Evolutionary conservation across 2,797 vertebrate genomes (phyloP), one percentile per base, ranked within the genome.

Genomic region (Poecilia wingei): DNA sequence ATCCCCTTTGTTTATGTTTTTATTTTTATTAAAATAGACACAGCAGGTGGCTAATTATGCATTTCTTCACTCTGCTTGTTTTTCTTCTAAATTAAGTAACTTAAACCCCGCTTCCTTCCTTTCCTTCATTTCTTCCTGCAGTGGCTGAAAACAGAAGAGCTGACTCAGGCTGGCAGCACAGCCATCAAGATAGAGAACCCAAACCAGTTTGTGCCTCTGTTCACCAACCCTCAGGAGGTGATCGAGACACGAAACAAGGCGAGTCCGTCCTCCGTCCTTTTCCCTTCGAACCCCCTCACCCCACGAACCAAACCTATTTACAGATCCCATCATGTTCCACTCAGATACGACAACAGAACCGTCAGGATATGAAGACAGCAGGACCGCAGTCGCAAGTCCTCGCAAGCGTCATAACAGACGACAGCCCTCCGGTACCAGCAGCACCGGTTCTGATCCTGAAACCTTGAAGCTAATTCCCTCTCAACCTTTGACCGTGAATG

Each of bases 241-340:
- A 96, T 99, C 71, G 98, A 99, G 93, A 99, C 98, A 86, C 94
- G 98, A 79, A 99, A 99, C 92, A 99, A 99, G 97, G 98, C 98
- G 83, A 57, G 61, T 70, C 28, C 28, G 13, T 55, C 20, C 31
- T 18, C 22, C 25, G 25, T 8, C 1, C 2, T 6, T 69, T 72
- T 13, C 36, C 28, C 2, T 86, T 28, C 28, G 4, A 36, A 18
- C 28, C 8, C 20, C 36, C 36, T 6, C 46, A 49, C 47, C 10
- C 22, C 22, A 6, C 33, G 7, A 68, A 71, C 51, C 20, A 18
- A 18, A 72, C 51, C 45, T 12, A 3, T 59, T 43, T 1, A 31
- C 41, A 5, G n/a, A 82, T 8, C 7, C 31, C 0, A 4, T 57
- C 18, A 39, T 71, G 33, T 10, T 78, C 25, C 57, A 51, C 75